Base-by-base conservation (phyloP, 2,113 vertebrate genomes). In the Pelmatolapia mariae region DNA sequence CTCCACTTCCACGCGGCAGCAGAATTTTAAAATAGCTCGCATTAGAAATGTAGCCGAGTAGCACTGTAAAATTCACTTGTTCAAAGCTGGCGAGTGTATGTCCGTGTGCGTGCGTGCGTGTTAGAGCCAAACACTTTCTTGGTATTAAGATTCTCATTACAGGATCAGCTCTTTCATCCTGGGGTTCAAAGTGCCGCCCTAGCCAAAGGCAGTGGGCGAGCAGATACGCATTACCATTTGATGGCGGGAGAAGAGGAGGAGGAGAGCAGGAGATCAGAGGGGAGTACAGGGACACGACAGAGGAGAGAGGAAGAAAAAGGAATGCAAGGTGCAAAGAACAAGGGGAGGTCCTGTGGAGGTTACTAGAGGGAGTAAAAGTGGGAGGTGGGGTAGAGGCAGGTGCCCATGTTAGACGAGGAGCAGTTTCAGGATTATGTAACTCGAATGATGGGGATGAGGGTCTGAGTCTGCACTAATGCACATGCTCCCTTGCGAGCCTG, bases 111-210 rank as follows among this genome's bases (percentile, higher is more conserved):
- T 22, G 22, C 57, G 31, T 54, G 84, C 38, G 29, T 36, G 81
- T 85, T 61, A 11, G 56, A 76, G 59, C 68, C 80, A 54, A 92
- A 91, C 83, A 29, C 79, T 92, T 93, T 91, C 89, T 89, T 84
- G 7, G 87, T 87, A 91, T 91, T 93, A 92, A 86, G 91, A 94
- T 92, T 94, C 92, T 94, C 94, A 93, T 95, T 94, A 93, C 86
- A 87, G 86, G 85, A 94, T 90, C 89, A 90, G 47, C 83, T 92
- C 93, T 95, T 94, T 95, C 95, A 95, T 95, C 94, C 87, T 84
- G 9, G 82, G 89, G 92, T 94, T 94, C 92, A 95, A 95, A 95
- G 94, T 86, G 8, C 59, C 61, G 56, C 90, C 93, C 86, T 43
- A 59, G 91, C 86, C 68, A n/a, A 76, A 73, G 36, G 90, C 90